phyloP scores from a whole-genome alignment of 2,888 invertebrate species.

The Pteria penguin region DNA sequence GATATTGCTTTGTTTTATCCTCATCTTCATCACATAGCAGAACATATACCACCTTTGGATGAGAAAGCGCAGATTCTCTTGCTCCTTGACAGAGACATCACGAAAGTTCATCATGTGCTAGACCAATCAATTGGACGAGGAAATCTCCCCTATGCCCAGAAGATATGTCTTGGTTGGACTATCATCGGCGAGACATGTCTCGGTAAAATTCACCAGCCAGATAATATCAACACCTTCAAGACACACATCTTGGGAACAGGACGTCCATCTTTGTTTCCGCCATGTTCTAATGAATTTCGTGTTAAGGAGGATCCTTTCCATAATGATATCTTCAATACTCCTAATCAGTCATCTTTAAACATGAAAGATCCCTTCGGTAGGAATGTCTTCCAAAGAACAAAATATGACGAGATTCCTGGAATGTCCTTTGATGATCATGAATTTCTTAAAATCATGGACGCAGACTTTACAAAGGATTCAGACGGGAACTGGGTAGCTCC shows the following conservation, averaged over 20 bases:
- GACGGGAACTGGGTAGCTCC: too few relatives aligned
- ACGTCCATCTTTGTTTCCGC: not conserved
- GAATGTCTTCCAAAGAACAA: too few relatives aligned
- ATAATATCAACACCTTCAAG: not conserved
- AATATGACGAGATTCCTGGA: too few relatives aligned
- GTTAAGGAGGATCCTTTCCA: too few relatives aligned
- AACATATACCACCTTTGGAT: constrained; percentile 42
- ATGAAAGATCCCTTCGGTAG: too few relatives aligned
- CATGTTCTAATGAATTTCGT: not conserved
- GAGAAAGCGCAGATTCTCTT: constrained; percentile 27
- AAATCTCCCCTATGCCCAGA: constrained; percentile 39
- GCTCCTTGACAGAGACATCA: constrained; percentile 42
- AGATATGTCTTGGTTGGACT: constrained; percentile 34
- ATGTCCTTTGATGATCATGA: too few relatives aligned
- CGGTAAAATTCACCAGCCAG: constrained; percentile 22
- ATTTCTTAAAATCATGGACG: too few relatives aligned
- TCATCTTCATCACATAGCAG: constrained; percentile 42
- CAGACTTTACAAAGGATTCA: too few relatives aligned
- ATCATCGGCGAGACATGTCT: constrained; percentile 32
- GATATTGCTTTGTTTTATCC: constrained; percentile 36
- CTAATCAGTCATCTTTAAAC: too few relatives aligned
- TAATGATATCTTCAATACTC: too few relatives aligned
- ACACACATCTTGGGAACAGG: not conserved
- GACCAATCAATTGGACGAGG: constrained; percentile 25
- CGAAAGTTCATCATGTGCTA: constrained; percentile 39